Conservation (phyloP, 2,888 invertebrate species). For the Drosophila trichaetosa region DNA sequence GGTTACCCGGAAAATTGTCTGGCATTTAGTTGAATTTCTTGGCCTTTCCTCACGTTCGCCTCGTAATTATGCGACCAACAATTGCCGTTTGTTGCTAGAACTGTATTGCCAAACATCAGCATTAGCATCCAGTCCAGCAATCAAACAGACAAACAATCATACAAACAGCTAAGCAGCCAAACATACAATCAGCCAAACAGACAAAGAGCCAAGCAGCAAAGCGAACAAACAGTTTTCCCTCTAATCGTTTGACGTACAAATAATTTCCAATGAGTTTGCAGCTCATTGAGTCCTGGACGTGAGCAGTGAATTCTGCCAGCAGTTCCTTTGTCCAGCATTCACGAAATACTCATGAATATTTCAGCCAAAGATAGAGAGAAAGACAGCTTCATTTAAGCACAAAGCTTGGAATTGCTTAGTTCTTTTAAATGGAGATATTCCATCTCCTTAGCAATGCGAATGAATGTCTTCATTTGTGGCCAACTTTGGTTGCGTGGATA, state of each 20-base stretch:
- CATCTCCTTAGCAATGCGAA: slow-evolving; percentile 33
- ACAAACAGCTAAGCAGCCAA: slow-evolving; percentile 6
- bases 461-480: slow-evolving; percentile 47
- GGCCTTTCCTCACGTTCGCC: slow-evolving; percentile 58
- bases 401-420: slow-evolving; percentile 27
- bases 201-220: slow-evolving; percentile 4
- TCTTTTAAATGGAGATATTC: slow-evolving; percentile 10
- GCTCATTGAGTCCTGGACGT: slow-evolving; percentile 77
- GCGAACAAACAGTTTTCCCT: slow-evolving; percentile 39
- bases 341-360: slow-evolving; percentile 20
- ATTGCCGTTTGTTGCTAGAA: slow-evolving; percentile 65
- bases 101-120: slow-evolving; percentile 73
- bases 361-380: slow-evolving; percentile 1
- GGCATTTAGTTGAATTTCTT: slow-evolving; percentile 67
- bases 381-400: slow-evolving; percentile 4
- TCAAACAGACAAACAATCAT: slow-evolving; percentile 27
- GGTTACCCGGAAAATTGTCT: slow-evolving; percentile 49
- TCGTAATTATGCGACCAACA: slow-evolving; percentile 72
- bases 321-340: slow-evolving; percentile 26
- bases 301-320: slow-evolving; percentile 30
- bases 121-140: slow-evolving; percentile 64
- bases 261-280: slow-evolving; percentile 80
- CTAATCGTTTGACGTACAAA: slow-evolving; percentile 77
- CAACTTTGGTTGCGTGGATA: neutral
- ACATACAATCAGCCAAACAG: slow-evolving; percentile 6